phyloP scores from a whole-genome alignment of 2,797 vertebrate species.

The Bovichtus variegatus region DNA sequence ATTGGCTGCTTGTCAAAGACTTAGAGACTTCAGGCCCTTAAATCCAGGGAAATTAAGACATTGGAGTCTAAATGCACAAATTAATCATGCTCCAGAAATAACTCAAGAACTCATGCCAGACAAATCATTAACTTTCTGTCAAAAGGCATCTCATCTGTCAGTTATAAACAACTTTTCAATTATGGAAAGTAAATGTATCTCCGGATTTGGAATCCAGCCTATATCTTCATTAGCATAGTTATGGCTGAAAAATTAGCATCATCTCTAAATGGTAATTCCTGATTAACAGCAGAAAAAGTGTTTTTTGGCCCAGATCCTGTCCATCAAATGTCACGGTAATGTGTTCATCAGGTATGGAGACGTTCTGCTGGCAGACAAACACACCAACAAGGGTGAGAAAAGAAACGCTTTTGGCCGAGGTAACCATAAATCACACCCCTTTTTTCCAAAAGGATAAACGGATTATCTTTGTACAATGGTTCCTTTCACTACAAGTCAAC shows the following conservation, averaged over 20 bases:
- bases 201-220: background rate
- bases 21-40: background rate
- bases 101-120: background rate
- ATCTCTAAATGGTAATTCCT: background rate
- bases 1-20: background rate
- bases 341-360: slow-evolving; percentile 4
- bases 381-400: slow-evolving; percentile 8
- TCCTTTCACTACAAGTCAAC: slow-evolving; percentile 3
- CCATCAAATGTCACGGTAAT: background rate
- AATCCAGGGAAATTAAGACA: background rate
- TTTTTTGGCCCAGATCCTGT: background rate
- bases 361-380: background rate
- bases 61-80: background rate
- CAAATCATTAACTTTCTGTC: slow-evolving; percentile 17
- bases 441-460: background rate
- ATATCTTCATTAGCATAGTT: background rate
- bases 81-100: background rate
- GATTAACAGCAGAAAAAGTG: background rate
- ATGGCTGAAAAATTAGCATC: background rate
- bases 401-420: slow-evolving; percentile 3
- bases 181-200: background rate
- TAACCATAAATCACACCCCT: background rate
- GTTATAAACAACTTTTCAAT: background rate
- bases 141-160: background rate
- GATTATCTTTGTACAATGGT: background rate